phyloP scores from a whole-genome alignment of 2,113 vertebrate genomes.

The Cercopithecus mona region DNA sequence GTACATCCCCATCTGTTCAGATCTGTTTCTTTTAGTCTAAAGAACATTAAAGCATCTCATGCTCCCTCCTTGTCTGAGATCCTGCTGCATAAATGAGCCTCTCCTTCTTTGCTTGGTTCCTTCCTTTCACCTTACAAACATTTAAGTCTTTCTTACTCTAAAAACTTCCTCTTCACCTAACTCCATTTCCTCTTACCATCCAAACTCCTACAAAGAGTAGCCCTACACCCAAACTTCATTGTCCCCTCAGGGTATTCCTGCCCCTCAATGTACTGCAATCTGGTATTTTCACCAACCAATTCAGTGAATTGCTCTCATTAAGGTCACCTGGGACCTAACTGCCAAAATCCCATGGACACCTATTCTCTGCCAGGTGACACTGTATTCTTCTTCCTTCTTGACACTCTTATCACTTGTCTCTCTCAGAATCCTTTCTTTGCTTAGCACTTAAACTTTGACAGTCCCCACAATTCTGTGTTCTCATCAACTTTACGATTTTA shows the following conservation, averaged over 20 bases:
- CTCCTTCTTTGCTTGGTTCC: not conserved
- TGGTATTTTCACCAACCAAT: not conserved
- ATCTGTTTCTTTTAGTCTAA: not conserved
- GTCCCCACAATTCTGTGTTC: not conserved
- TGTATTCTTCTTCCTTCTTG: not conserved
- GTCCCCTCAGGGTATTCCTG: not conserved
- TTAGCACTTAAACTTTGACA: not conserved
- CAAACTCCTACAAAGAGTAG: not conserved
- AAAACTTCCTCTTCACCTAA: not conserved
- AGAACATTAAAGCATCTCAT: not conserved
- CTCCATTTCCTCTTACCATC: not conserved
- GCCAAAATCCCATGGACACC: not conserved
- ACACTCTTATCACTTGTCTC: not conserved
- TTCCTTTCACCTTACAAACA: not conserved
- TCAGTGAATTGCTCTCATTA: not conserved
- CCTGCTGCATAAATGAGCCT: not conserved
- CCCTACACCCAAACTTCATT: not conserved
- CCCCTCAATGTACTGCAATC: not conserved
- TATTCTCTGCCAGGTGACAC: not conserved
- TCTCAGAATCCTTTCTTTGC: not conserved
- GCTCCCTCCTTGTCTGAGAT: not conserved
- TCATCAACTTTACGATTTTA: not conserved
- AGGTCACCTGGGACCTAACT: not conserved
- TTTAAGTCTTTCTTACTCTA: not conserved
- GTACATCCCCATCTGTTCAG: not conserved